Percentiles rank a stretch among this genome's conserved stretches.
Evolutionary conservation across 92 coral and sea anemone genomes (phyloP).

Genomic region (Epizoanthus scotinus): DNA sequence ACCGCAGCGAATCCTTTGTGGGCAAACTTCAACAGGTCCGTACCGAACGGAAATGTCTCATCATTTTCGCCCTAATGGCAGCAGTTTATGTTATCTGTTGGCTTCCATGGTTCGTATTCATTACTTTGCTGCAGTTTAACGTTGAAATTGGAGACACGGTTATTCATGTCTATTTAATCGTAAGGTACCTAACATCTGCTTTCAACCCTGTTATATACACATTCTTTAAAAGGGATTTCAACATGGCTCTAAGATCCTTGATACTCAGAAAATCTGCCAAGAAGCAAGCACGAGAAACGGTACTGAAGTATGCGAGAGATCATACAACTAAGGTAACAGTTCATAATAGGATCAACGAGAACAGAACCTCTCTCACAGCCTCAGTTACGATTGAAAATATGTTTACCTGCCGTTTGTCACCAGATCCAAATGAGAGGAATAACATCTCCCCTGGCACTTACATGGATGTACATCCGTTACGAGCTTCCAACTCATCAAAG

Average conservation of each 20-base stretch:
- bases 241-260: conserved; percentile 10
- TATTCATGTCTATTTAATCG: conserved; percentile 1
- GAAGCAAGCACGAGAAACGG: conserved; percentile 13
- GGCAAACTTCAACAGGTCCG: conserved; percentile 18
- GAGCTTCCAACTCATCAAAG: not conserved
- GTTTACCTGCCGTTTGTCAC: not conserved
- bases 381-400: not conserved
- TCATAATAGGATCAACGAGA: not conserved
- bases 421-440: not conserved
- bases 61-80: conserved; percentile 33
- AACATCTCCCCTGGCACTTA: not conserved
- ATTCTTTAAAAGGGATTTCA: conserved; percentile 31
- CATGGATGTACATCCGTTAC: not conserved
- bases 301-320: not conserved
- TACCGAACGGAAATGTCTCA: conserved; percentile 29
- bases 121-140: conserved; percentile 9
- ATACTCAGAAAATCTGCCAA: conserved; percentile 23
- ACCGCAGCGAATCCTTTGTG: not conserved
- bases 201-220: conserved; percentile 37
- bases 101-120: conserved; percentile 22
- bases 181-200: conserved; percentile 34
- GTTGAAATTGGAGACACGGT: not conserved
- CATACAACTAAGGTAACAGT: not conserved
- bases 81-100: conserved; percentile 28
- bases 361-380: not conserved